Percentiles rank a stretch among this genome's conserved stretches.
These are phyloP conservation scores for Notodonta dromedarius DNA, from an alignment of 2,888 invertebrate genomes.

Conservation along the genomic window DNA sequence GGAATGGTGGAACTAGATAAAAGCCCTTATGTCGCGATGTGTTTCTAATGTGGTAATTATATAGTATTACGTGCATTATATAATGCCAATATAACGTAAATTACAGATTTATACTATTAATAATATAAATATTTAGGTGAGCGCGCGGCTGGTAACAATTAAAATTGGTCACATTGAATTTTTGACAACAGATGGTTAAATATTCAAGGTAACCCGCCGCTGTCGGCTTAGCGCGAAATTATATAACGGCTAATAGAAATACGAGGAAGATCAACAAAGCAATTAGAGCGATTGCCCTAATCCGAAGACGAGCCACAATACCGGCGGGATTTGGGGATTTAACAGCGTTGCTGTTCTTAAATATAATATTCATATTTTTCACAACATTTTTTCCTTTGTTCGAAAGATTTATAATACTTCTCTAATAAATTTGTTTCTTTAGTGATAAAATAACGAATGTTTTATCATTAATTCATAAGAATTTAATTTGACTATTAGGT, in stretches of 20 bases:
- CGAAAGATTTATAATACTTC: neutral
- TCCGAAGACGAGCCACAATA: neutral
- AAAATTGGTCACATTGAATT: neutral
- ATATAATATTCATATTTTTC: constrained; percentile 1
- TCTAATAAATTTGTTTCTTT: no score
- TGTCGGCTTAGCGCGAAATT: neutral
- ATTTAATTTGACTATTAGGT: no score
- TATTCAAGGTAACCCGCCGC: neutral
- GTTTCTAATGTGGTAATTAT: neutral
- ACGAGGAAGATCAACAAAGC: neutral
- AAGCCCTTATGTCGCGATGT: neutral
- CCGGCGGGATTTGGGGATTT: neutral
- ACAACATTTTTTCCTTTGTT: neutral
- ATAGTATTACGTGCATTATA: neutral
- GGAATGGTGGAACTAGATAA: neutral
- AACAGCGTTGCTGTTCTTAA: neutral
- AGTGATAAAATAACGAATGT: no score
- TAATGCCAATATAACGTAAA: no score
- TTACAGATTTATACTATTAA: no score
- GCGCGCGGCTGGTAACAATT: no score
- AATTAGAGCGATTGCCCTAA: neutral
- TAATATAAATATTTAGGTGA: no score
- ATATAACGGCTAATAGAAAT: constrained; percentile 1
- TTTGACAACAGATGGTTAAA: neutral
- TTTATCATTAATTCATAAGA: no score